Percentiles rank a stretch among this genome's conserved stretches.
Conservation (phyloP, 2,888 invertebrate species). For the Mesorhabditis belari region DNA sequence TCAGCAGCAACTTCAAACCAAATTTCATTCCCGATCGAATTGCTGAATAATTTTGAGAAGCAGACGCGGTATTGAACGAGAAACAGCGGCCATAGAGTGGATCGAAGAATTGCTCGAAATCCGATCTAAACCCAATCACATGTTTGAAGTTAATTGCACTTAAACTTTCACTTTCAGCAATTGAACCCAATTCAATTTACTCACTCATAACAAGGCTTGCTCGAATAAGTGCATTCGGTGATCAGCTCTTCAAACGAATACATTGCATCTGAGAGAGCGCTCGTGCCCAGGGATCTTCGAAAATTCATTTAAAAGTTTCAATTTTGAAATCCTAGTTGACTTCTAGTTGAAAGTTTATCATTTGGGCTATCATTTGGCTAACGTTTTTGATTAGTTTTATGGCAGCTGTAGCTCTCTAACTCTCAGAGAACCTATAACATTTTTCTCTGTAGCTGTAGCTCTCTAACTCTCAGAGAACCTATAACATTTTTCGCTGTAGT, state of each 20-base stretch:
- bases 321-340: too few species aligned
- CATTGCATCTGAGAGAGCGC: constrained; percentile 7
- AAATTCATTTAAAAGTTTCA: neutral
- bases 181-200: neutral
- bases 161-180: too few species aligned
- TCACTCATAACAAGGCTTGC: constrained; percentile 15
- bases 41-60: constrained; percentile 12
- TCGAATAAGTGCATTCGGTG: constrained; percentile 30
- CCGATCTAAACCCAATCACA: constrained; percentile 9
- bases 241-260: constrained; percentile 24
- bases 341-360: too few species aligned
- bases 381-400: too few species aligned
- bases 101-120: constrained; percentile 23
- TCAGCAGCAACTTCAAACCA: constrained; percentile 26
- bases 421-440: too few species aligned
- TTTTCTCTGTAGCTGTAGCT: too few species aligned
- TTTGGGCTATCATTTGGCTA: too few species aligned
- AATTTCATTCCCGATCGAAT: constrained; percentile 28
- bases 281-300: neutral
- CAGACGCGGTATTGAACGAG: constrained; percentile 22
- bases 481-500: too few species aligned
- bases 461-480: too few species aligned
- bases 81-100: constrained; percentile 31
- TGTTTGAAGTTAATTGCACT: neutral
- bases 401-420: too few species aligned